phyloP scores from a whole-genome alignment of 2,113 vertebrate genomes.

The Copsychus sechellarum region DNA sequence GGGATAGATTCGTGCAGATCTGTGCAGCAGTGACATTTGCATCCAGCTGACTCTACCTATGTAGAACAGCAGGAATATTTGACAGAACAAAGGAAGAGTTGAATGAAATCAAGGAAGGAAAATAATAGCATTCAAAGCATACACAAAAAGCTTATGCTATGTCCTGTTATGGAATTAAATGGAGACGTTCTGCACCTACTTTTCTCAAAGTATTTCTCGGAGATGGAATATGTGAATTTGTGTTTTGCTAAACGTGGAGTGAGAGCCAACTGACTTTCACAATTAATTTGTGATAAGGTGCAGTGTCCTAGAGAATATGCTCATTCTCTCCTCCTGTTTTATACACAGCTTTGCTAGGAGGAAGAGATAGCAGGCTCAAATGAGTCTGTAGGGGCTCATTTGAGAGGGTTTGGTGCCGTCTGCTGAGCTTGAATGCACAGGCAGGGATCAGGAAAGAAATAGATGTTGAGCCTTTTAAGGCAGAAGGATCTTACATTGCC shows the following conservation, averaged over 20 bases:
- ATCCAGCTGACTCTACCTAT: neutral
- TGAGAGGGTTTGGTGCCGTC: neutral
- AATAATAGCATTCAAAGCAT: neutral
- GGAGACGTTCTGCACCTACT: neutral
- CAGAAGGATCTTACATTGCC: neutral
- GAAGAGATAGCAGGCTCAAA: neutral
- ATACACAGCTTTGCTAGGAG: neutral
- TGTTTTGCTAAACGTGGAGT: neutral
- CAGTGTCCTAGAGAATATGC: neutral
- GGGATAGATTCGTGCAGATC: neutral
- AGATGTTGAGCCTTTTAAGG: neutral
- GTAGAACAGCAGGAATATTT: neutral
- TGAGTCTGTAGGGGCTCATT: neutral
- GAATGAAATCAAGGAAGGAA: neutral
- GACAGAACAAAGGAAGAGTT: neutral
- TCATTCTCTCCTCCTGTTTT: neutral
- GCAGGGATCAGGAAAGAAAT: neutral
- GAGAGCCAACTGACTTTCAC: neutral
- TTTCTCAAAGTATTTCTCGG: neutral
- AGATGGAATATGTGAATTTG: neutral
- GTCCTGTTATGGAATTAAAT: neutral
- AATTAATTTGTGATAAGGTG: neutral
- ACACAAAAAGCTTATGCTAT: neutral
- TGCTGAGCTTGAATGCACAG: slow-evolving; percentile 10
- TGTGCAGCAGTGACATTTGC: neutral